These are phyloP conservation scores for Perdix hodgsoniae DNA, from an alignment of 2,797 vertebrate species.

Conservation along the genomic window DNA sequence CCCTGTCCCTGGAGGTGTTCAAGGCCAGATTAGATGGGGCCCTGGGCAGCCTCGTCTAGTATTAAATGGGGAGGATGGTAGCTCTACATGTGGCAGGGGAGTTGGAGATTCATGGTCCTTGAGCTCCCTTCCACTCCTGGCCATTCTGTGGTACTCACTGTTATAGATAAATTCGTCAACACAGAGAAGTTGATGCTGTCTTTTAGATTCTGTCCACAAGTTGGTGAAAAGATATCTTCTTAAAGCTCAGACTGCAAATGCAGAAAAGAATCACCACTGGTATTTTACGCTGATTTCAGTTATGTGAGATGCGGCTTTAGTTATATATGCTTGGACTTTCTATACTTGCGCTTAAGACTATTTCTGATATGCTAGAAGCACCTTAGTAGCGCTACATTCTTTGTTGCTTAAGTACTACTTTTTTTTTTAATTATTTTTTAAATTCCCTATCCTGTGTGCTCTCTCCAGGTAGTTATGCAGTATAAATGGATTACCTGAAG, in stretches of 20 bases:
- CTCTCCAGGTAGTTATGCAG: background rate
- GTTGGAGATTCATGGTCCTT: too few species aligned
- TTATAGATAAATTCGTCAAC: background rate
- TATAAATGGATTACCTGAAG: background rate
- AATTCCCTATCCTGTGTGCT: background rate
- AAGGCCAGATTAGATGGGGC: too few species aligned
- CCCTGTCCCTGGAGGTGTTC: too few species aligned
- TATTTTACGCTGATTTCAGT: background rate
- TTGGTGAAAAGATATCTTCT: background rate
- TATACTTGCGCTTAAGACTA: background rate
- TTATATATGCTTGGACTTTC: fast-evolving
- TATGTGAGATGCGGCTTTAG: background rate
- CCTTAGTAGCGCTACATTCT: background rate
- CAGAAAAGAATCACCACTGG: background rate
- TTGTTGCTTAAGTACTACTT: background rate
- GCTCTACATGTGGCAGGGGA: too few species aligned
- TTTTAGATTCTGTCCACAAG: fast-evolving
- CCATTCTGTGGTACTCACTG: background rate
- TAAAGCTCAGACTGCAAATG: background rate
- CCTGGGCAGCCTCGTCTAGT: too few species aligned
- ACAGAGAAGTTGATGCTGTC: background rate
- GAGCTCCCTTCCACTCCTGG: too few species aligned
- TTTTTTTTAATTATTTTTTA: background rate
- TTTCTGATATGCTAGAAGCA: background rate
- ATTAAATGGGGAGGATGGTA: too few species aligned